Evolutionary conservation across 1,140 invertebrate genomes (phyloP), one percentile per base, ranked within the genome.

Genomic region (Drosophila erecta): DNA sequence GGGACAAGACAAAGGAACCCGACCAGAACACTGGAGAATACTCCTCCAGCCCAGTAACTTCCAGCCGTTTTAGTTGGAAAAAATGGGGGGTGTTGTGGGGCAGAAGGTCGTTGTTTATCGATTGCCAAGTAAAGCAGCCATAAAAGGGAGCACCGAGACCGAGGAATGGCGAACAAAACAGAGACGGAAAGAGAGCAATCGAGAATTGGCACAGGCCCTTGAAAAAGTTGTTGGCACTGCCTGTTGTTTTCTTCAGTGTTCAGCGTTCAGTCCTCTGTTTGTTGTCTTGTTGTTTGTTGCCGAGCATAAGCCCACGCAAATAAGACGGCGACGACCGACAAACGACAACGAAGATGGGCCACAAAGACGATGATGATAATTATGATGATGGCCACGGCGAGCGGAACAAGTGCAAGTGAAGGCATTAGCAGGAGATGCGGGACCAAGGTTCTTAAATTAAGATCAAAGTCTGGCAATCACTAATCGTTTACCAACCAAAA

Each of bases 171-270:
- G 41, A 58, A 70, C 67, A 70, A 57, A 70, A 72, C 67, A 51
- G 54, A 76, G 35, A 69, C 62, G 40, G 61, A 66, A 75, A 75
- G 55, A 81, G 59, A 70, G 72, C 64, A 69, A 22, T 44, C 57
- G 49, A 61, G 66, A 86, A 86, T 87, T 86, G 81, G 81, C 83
- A 86, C 81, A 86, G 81, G 81, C 81, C 81, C 81, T 86, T 86
- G 81, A 86, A 86, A 87, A 76, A 50, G 66, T 50, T 50, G 47
- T 27, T 50, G 46, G 12, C 46, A 24, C 24, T 62, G 33, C 33
- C 35, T 50, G 60, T 46, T 46, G 22, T 49, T 41, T 6, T 35
- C 43, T 59, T 41, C 22, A 44, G 33, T 12, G 15, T 64, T 43
- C 44, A 57, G 5, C 24, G 20, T 22, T 43, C 27, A 30, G 37